phyloP scores from a whole-genome alignment of 2,888 invertebrate genomes.

The Meiosimyza platycephala region DNA sequence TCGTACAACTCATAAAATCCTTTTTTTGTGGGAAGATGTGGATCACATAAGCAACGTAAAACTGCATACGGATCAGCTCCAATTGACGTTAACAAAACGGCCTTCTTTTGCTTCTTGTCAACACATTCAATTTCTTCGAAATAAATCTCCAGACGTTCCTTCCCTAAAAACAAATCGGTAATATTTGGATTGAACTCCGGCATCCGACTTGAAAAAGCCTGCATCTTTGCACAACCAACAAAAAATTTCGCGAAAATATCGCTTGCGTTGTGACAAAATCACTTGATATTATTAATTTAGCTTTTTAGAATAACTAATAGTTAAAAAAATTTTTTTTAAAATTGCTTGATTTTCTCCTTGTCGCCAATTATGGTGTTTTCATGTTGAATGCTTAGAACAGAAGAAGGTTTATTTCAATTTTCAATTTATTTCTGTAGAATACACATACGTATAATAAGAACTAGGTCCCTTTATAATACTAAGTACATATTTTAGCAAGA shows the following conservation, averaged over 20 bases:
- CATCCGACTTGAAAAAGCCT: neutral
- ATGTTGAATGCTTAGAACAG: no score
- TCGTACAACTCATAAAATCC: conserved; percentile 32
- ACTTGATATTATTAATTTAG: neutral
- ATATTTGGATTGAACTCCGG: neutral
- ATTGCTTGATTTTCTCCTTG: no score
- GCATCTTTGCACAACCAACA: neutral
- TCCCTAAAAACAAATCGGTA: conserved; percentile 26
- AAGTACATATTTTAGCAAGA: no score
- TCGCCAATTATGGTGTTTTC: no score
- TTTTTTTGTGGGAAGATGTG: conserved; percentile 30
- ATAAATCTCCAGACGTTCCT: conserved; percentile 36
- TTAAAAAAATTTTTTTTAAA: no score
- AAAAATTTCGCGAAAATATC: neutral
- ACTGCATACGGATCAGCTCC: conserved; percentile 26
- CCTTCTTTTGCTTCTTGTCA: conserved; percentile 35
- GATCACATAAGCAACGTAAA: conserved; percentile 34
- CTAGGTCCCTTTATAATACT: no score
- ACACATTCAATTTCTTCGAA: conserved; percentile 33
- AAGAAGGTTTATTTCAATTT: no score
- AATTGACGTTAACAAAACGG: conserved; percentile 37
- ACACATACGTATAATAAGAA: no score
- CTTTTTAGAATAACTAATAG: no score
- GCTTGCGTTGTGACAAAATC: neutral
- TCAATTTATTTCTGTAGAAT: no score